A percentile compares a stretch with the other conserved stretches of the same genome.
These are phyloP conservation scores for Thermophis baileyi DNA, from an alignment of 2,113 vertebrate species.

Conservation along the genomic window DNA sequence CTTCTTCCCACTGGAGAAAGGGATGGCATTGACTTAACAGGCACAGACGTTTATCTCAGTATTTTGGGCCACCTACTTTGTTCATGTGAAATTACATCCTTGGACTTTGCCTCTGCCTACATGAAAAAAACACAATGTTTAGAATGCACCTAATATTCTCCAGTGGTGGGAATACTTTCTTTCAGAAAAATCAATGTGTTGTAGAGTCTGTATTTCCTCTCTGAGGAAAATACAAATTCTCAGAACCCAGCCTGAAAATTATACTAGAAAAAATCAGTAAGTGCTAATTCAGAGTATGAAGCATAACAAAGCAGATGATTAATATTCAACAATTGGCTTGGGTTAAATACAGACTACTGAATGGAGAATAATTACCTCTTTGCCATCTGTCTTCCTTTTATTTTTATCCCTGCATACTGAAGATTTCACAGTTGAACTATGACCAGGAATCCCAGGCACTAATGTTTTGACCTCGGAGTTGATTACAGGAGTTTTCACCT, in stretches of 20 bases:
- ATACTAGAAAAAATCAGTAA: neutral
- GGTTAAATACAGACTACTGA: neutral
- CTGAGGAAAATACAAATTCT: neutral
- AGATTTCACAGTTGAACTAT: conserved; percentile 77
- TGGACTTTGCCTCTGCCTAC: neutral
- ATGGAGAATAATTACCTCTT: conserved; percentile 70
- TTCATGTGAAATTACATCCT: neutral
- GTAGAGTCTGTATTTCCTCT: neutral
- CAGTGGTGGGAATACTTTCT: neutral
- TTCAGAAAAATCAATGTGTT: neutral
- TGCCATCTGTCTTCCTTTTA: conserved; percentile 83
- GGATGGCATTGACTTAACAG: neutral
- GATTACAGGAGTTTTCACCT: conserved; percentile 90
- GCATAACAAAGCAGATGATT: neutral
- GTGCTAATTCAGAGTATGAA: neutral
- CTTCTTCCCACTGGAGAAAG: neutral
- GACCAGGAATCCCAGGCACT: conserved; percentile 92
- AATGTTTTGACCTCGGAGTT: conserved; percentile 83
- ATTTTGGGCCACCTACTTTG: neutral
- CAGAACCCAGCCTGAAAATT: neutral
- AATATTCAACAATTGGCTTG: neutral
- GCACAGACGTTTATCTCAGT: neutral
- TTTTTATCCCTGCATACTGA: conserved; percentile 64
- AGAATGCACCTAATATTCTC: neutral
- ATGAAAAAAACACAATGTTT: neutral